Percentiles rank a stretch among this genome's conserved stretches.
These are phyloP conservation scores for Sebastes itinus DNA, from an alignment of 2,797 vertebrate genomes.

Conservation along the genomic window DNA sequence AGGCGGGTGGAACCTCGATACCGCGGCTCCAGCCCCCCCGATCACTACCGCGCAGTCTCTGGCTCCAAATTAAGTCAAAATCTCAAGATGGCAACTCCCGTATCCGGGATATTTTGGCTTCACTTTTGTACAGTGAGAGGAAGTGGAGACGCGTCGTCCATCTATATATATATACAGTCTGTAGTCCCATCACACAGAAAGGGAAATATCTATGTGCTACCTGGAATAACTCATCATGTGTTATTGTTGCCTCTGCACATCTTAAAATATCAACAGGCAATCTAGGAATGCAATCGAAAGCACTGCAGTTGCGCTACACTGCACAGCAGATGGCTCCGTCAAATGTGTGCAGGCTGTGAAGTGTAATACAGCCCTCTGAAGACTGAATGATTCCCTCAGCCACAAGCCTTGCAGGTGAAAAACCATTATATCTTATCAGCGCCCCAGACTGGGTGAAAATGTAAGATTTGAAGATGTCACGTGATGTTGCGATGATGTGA, in stretches of 20 bases:
- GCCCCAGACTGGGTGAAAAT: conserved; percentile 26
- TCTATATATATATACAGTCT: neutral
- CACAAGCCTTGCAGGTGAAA: conserved; percentile 45
- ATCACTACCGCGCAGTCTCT: too few species aligned
- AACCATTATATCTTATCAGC: conserved; percentile 47
- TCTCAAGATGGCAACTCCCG: too few species aligned
- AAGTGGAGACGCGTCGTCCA: neutral
- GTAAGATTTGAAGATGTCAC: conserved; percentile 13
- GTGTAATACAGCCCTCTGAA: conserved; percentile 30
- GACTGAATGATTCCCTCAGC: conserved; percentile 29
- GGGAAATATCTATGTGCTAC: neutral
- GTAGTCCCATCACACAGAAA: neutral
- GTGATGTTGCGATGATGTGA: conserved; percentile 22
- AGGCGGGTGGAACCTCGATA: too few species aligned
- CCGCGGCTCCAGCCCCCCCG: too few species aligned
- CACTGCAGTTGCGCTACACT: conserved; percentile 9
- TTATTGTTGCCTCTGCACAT: conserved; percentile 3
- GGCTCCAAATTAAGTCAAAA: too few species aligned
- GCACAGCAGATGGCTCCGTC: conserved; percentile 45
- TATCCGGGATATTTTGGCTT: too few species aligned
- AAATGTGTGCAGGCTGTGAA: conserved; percentile 38
- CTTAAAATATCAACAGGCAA: conserved; percentile 41
- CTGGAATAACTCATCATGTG: neutral
- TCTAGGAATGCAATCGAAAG: conserved; percentile 22
- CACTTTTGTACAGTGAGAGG: too few species aligned